Base-by-base conservation (phyloP, 2,888 invertebrate genomes). In the Hypena proboscidalis region DNA sequence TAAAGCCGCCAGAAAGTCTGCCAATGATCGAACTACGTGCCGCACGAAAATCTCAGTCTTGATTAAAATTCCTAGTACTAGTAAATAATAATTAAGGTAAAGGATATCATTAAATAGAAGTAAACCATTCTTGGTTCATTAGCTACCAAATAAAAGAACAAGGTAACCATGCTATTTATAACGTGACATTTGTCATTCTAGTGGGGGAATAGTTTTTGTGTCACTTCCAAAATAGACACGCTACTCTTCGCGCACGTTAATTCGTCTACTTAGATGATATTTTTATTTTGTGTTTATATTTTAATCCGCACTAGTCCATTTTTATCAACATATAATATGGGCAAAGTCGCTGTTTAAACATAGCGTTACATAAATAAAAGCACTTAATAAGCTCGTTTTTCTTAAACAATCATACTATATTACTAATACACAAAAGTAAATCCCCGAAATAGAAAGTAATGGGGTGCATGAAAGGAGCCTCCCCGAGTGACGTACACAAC, bases 181-280 rank as follows among this genome's bases (percentile, higher is more conserved):
- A 51, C 66, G 27, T 65, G 69, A 73, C 73, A 78, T 80, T 75
- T 81, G 74, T 80, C 80, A 79, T 77, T 64, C 60, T 32, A 56
- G 48, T 62, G 57, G 53, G 70, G 70, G 66, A 69, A 66, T 58
- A 49, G 72, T 74, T 74, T 76, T 71, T 62, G 69, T 78, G 79
- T 75, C 79, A 74, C 62, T 60, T 67, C 74, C 61, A 71, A 80
- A 80, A 80, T 80, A 82, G 74, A 77, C 47, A 41, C 46, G 59
- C 52, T 65, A 54, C 46, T 54, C 42, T 41, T 44, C 40, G 26
- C 55, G 40, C 60, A 56, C 51, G 47, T 59, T 58, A 57, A 60
- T 47, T 45, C n/a, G 27, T 54, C 42, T 47, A 45, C 42, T 25
- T 35, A 19, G 34, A 52, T 3, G 39, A 35, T 51, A 55, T 58